Evolutionary conservation across 2,113 vertebrate species (phyloP).

Genomic region (Calonectris borealis): DNA sequence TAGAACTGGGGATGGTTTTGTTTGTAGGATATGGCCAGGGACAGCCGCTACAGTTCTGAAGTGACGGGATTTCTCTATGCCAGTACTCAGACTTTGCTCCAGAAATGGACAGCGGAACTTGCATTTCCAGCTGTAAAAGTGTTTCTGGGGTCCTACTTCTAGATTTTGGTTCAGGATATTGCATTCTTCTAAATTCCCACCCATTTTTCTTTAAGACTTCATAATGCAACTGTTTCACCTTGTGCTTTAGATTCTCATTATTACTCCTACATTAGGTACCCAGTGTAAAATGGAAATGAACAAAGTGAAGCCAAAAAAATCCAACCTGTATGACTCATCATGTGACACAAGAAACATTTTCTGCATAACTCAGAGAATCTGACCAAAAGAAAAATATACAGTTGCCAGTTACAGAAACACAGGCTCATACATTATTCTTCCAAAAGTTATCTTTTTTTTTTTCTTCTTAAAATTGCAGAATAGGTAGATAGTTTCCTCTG

Average conservation of each 20-base stretch:
- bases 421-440: not conserved
- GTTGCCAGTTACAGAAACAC: not conserved
- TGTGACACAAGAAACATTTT: not conserved
- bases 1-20: not conserved
- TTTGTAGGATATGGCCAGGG: not conserved
- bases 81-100: not conserved
- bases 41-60: not conserved
- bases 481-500: not conserved
- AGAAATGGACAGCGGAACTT: not conserved
- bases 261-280: conserved; percentile 12
- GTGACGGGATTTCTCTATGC: not conserved
- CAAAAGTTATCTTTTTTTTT: not conserved
- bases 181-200: not conserved
- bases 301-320: not conserved
- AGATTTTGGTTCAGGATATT: not conserved
- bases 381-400: not conserved
- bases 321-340: not conserved
- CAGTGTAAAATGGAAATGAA: not conserved
- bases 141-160: not conserved
- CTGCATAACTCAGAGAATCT: not conserved
- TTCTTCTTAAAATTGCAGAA: not conserved
- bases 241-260: conserved; percentile 10
- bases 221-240: not conserved
- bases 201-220: not conserved
- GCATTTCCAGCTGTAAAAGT: not conserved